Evolutionary conservation across 1,140 invertebrate species (phyloP).

Genomic region (Ericerus pela): DNA sequence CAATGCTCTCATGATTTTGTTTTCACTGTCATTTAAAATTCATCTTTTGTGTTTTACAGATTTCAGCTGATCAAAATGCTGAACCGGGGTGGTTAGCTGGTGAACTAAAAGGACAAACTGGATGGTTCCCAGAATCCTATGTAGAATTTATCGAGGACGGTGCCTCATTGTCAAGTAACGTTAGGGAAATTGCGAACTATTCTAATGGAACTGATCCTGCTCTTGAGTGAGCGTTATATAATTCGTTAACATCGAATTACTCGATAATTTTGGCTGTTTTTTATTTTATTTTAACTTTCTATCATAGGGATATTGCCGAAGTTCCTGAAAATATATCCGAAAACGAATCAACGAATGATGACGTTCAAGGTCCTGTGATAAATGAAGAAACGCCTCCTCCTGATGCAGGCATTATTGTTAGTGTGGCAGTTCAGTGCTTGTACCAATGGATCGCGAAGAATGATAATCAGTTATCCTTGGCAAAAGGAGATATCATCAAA

Average conservation of each 20-base stretch:
- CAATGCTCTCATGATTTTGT: constrained; percentile 21
- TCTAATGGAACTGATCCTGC: too few relatives aligned
- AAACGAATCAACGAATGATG: constrained; percentile 29
- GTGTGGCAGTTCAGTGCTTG: constrained; percentile 38
- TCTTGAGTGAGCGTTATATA: too few relatives aligned
- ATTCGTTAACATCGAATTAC: too few relatives aligned
- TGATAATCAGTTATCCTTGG: constrained; percentile 48
- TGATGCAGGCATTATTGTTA: constrained; percentile 32
- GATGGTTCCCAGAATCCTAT: constrained; percentile 98
- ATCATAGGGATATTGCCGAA: constrained; percentile 48
- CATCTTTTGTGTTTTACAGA: constrained; percentile 48
- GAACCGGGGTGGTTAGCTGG: constrained; percentile 97
- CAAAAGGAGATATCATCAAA: constrained; percentile 47
- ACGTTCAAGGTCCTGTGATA: constrained; percentile 16
- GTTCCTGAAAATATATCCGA: constrained; percentile 50
- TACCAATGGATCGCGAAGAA: constrained; percentile 52
- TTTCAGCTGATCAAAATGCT: constrained; percentile 65
- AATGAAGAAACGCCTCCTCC: constrained; percentile 20
- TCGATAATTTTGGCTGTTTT: too few relatives aligned
- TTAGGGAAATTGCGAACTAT: too few relatives aligned
- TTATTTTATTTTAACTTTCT: constrained; percentile 13
- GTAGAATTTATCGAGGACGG: constrained; percentile 63
- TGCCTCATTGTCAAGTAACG: too few relatives aligned
- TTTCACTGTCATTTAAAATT: background rate
- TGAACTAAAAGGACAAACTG: constrained; percentile 67